These are phyloP conservation scores for Labia minor DNA, from an alignment of 2,888 invertebrate species.

Conservation along the genomic window DNA sequence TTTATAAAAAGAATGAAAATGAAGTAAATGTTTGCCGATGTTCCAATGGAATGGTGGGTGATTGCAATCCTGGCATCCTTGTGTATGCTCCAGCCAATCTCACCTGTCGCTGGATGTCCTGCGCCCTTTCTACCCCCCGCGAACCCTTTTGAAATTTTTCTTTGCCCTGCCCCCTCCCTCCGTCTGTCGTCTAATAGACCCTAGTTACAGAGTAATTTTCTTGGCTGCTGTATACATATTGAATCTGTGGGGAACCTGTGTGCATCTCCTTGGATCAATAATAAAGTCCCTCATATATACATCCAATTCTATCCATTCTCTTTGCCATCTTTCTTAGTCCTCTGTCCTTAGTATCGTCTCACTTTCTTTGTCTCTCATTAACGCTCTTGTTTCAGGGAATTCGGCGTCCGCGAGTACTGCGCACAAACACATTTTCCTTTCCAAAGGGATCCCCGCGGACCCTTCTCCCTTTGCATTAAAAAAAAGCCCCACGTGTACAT, in stretches of 20 bases:
- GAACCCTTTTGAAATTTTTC: not conserved
- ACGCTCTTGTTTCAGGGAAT: slow-evolving; percentile 20
- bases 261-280: slow-evolving; percentile 21
- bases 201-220: slow-evolving; percentile 5
- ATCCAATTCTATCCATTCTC: slow-evolving; percentile 23
- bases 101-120: too few species aligned
- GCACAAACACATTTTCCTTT: not conserved
- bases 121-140: too few species aligned
- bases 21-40: too few species aligned
- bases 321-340: slow-evolving; percentile 20
- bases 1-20: too few species aligned
- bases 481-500: slow-evolving; percentile 1
- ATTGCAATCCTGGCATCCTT: too few species aligned
- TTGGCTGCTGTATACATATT: not conserved
- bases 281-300: slow-evolving; percentile 20
- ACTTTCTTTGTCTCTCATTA: slow-evolving; percentile 22
- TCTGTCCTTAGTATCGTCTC: slow-evolving; percentile 22
- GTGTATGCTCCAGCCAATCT: too few species aligned
- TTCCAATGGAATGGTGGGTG: too few species aligned
- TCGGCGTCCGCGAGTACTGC: not conserved
- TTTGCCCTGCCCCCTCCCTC: not conserved
- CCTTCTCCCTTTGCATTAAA: not conserved
- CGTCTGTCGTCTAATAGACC: not conserved
- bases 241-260: slow-evolving; percentile 14
- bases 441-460: not conserved